Evolutionary conservation across 2,113 vertebrate species (phyloP).

Genomic region (cattle (Bos taurus)): DNA sequence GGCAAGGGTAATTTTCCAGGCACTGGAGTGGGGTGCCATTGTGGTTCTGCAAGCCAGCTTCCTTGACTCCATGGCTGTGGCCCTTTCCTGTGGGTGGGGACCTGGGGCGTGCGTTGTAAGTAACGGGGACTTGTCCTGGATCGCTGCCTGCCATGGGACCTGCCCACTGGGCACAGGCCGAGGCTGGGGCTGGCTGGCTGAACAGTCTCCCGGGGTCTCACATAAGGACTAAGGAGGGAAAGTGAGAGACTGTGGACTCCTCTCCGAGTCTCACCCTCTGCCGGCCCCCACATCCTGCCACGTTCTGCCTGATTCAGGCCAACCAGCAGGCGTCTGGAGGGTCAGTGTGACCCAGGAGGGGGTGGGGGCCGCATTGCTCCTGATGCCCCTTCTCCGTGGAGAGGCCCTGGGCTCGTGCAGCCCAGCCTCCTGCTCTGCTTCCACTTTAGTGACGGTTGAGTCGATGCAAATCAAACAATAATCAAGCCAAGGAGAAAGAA

Average conservation of each 20-base stretch:
- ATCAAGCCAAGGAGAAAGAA: not conserved
- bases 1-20: no score
- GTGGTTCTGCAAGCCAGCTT: no score
- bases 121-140: fast-evolving
- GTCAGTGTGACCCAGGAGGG: fast-evolving
- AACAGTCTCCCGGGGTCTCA: fast-evolving
- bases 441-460: not conserved
- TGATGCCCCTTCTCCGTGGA: not conserved
- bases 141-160: not conserved
- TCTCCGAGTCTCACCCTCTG: fast-evolving
- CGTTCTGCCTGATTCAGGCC: not conserved
- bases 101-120: fast-evolving
- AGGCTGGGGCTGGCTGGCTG: no score
- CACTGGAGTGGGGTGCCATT: no score
- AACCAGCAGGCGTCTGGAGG: not conserved
- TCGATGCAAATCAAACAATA: not conserved
- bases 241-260: fast-evolving
- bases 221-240: not conserved
- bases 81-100: no score
- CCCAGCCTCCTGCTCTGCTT: not conserved
- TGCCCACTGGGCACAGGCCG: fast-evolving
- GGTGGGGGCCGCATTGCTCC: not conserved
- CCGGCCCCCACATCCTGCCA: fast-evolving
- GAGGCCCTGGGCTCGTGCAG: fast-evolving
- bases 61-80: fast-evolving